phyloP scores from a whole-genome alignment of 2,797 vertebrate genomes.

The Lycodopsis pacificus region DNA sequence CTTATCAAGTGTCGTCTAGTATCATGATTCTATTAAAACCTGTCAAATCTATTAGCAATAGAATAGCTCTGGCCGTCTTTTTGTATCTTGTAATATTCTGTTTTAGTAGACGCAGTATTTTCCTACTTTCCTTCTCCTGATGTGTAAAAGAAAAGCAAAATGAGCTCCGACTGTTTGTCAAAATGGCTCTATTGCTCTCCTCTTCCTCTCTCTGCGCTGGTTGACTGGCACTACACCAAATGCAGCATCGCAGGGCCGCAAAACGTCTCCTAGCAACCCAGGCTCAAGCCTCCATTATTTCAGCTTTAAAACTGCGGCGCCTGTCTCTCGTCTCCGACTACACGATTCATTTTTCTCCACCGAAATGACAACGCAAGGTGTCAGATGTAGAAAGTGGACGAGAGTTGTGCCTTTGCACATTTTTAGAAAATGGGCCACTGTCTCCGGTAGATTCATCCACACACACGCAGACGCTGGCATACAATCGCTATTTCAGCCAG shows the following conservation, averaged over 20 bases:
- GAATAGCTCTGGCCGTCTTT: background rate
- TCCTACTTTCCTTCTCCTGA: background rate
- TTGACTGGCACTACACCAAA: constrained; percentile 27
- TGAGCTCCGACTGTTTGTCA: constrained; percentile 13
- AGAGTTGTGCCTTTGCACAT: background rate
- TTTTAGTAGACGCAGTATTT: background rate
- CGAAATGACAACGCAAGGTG: background rate
- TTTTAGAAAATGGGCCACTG: background rate
- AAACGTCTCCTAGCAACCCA: constrained; percentile 74
- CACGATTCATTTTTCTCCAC: constrained; percentile 7
- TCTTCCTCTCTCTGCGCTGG: constrained; percentile 6
- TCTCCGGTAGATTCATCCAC: constrained; percentile 4
- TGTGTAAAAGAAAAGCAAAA: background rate
- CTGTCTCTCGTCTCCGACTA: constrained; percentile 12
- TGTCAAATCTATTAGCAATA: background rate
- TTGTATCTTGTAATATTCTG: background rate
- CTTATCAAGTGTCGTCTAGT: background rate
- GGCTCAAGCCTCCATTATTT: constrained; percentile 24
- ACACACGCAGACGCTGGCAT: background rate
- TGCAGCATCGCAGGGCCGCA: constrained; percentile 39
- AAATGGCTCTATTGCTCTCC: constrained; percentile 56
- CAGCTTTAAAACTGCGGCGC: constrained; percentile 1
- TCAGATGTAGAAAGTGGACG: background rate
- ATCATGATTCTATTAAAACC: background rate
- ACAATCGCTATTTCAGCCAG: constrained; percentile 8